Evolutionary conservation across 2,113 vertebrate genomes (phyloP).

Genomic region (Picathartes gymnocephalus): DNA sequence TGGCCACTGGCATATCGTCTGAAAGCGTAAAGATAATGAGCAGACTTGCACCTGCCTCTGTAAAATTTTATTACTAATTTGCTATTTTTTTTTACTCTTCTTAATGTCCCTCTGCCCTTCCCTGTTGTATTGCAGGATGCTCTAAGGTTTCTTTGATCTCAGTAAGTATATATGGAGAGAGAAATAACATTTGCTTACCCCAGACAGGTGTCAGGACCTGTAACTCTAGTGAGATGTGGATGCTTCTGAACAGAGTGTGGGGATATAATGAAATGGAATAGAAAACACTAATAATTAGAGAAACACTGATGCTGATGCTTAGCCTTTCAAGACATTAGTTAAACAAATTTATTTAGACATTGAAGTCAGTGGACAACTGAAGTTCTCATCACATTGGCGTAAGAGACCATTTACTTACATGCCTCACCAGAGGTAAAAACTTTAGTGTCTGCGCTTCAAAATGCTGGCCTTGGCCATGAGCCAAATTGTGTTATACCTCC

Average conservation of each 20-base stretch:
- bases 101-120: neutral
- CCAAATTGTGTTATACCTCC: neutral
- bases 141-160: neutral
- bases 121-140: neutral
- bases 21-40: rapidly evolving
- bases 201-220: neutral
- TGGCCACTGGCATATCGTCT: neutral
- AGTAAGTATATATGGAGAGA: neutral
- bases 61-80: neutral
- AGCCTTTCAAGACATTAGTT: neutral
- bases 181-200: neutral
- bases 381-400: neutral
- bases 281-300: neutral
- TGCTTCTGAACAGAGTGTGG: neutral
- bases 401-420: neutral
- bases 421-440: neutral
- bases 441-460: neutral
- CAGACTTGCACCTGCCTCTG: neutral
- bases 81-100: neutral
- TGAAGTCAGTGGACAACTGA: neutral
- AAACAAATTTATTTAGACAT: neutral
- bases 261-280: neutral
- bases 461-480: neutral
- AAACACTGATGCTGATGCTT: neutral
- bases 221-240: neutral